Conservation (phyloP, 2,113 vertebrate species). For the Hemibates koningsi region DNA sequence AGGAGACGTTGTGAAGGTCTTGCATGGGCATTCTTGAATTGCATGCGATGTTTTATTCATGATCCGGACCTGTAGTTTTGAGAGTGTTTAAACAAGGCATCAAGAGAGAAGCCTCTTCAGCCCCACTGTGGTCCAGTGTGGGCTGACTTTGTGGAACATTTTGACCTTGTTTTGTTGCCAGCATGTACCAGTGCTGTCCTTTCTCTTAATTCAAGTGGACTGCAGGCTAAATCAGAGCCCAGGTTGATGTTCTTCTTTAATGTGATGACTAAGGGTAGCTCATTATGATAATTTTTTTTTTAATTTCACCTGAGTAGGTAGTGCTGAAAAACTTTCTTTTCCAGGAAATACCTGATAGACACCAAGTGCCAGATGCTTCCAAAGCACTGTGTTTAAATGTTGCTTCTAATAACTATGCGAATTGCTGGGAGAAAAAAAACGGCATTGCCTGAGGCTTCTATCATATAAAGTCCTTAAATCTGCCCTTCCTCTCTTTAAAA, state of each 20-base stretch:
- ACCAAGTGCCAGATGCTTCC: not conserved
- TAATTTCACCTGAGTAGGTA: not conserved
- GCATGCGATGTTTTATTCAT: conserved; percentile 61
- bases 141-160: conserved; percentile 19
- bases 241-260: not conserved
- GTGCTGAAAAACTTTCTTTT: not conserved
- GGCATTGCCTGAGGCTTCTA: not conserved
- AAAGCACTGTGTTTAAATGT: not conserved
- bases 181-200: not conserved
- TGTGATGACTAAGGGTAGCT: not conserved
- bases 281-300: not conserved
- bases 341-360: not conserved
- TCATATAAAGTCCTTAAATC: not conserved
- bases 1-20: conserved; percentile 23
- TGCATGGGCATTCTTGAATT: conserved; percentile 22
- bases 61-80: not conserved
- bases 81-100: not conserved
- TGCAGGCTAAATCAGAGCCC: not conserved
- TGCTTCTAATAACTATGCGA: not conserved
- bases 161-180: conserved; percentile 42
- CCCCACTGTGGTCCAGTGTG: conserved; percentile 18
- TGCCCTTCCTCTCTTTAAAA: not conserved
- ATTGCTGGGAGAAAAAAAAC: not conserved
- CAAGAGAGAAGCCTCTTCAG: conserved; percentile 13
- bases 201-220: conserved; percentile 12